A percentile compares a stretch with the other conserved stretches of the same genome.
These are phyloP conservation scores for Mesocricetus auratus DNA, from an alignment of 2,113 vertebrate genomes.

Conservation along the genomic window DNA sequence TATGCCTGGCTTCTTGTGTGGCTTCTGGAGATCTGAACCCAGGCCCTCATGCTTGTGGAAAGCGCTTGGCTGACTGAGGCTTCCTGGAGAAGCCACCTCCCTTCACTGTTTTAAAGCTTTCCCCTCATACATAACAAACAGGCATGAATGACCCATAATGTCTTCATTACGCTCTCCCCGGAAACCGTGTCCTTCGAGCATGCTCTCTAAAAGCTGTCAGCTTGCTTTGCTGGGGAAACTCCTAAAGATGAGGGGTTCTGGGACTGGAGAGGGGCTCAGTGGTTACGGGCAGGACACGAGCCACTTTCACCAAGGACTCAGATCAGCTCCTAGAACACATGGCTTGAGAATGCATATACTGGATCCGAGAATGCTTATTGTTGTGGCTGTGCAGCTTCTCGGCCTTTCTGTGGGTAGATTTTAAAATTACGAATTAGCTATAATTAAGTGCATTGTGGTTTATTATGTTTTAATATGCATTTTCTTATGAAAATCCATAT, in stretches of 20 bases:
- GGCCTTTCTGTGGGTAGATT: not conserved
- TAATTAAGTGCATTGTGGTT: not conserved
- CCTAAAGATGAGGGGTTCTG: not conserved
- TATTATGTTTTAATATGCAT: not conserved
- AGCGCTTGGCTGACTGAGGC: not conserved
- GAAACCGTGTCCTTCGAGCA: not conserved
- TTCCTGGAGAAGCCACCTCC: too few species aligned
- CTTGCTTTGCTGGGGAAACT: not conserved
- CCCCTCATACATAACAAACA: not conserved
- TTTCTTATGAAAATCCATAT: not conserved
- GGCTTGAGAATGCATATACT: not conserved
- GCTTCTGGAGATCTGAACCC: not conserved
- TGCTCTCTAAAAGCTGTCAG: not conserved
- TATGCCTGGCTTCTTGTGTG: not conserved
- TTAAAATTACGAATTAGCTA: slow-evolving; percentile 50
- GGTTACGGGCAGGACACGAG: too few species aligned
- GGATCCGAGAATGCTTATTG: not conserved
- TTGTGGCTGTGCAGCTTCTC: not conserved
- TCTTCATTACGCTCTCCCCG: not conserved
- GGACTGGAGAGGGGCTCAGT: not conserved
- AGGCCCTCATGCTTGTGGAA: not conserved
- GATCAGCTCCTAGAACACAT: not conserved
- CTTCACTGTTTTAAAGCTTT: not conserved
- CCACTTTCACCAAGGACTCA: not conserved
- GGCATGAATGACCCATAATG: slow-evolving; percentile 6